Conservation (phyloP, 2,113 vertebrate species). For the Pardalotus punctatus region DNA sequence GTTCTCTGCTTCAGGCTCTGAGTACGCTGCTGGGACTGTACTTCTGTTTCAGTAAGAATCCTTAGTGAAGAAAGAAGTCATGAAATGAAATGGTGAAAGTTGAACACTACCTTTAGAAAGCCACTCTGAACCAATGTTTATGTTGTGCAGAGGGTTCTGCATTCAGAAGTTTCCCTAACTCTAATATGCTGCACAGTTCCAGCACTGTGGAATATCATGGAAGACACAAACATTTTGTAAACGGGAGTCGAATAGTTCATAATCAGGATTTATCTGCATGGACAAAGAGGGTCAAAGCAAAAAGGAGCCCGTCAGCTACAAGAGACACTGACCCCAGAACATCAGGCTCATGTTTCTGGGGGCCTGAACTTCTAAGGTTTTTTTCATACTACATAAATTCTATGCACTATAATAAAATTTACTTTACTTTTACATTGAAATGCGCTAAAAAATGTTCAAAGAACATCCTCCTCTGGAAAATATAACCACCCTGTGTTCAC, state of each 20-base stretch:
- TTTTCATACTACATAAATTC: neutral
- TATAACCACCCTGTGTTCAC: neutral
- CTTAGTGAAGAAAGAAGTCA: neutral
- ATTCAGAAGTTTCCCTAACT: neutral
- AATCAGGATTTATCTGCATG: neutral
- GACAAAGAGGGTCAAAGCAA: neutral
- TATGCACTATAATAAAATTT: neutral
- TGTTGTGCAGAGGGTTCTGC: neutral
- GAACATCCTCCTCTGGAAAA: neutral
- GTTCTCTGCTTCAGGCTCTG: neutral
- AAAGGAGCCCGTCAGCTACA: neutral
- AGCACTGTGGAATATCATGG: neutral
- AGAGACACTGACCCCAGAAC: neutral
- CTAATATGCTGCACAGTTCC: neutral
- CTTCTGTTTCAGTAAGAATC: neutral
- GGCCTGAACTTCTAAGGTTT: neutral
- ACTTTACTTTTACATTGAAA: neutral
- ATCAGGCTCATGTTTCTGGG: neutral
- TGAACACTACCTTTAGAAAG: neutral
- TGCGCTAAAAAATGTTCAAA: neutral
- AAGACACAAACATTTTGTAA: neutral
- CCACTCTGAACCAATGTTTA: neutral
- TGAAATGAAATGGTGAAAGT: neutral
- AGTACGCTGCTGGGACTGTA: neutral
- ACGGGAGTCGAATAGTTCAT: neutral